phyloP scores from a whole-genome alignment of 2,113 vertebrate genomes.

The Sinocyclocheilus grahami region DNA sequence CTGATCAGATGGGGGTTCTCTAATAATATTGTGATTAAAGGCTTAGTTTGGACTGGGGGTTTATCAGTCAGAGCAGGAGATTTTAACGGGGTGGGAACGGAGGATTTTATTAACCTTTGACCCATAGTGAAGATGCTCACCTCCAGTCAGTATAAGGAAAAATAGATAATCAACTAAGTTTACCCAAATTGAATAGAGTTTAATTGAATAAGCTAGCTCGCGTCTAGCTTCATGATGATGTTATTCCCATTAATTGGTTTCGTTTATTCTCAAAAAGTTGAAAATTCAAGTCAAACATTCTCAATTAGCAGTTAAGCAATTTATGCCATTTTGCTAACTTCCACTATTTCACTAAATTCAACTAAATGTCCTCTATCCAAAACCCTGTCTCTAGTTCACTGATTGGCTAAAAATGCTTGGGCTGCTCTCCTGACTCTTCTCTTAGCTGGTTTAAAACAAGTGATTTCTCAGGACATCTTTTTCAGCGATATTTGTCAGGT shows the following conservation, averaged over 20 bases:
- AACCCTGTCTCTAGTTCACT: neutral
- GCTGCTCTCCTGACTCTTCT: neutral
- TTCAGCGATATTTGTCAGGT: neutral
- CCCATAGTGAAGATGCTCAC: constrained; percentile 30
- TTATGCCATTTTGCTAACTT: neutral
- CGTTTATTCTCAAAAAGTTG: neutral
- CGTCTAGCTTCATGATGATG: neutral
- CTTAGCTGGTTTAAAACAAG: neutral
- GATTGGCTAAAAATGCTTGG: neutral
- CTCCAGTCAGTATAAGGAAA: neutral
- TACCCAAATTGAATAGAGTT: constrained; percentile 16
- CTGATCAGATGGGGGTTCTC: constrained; percentile 61
- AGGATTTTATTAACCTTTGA: constrained; percentile 60
- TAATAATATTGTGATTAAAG: constrained; percentile 65
- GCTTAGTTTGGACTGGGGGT: constrained; percentile 63
- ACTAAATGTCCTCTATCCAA: neutral
- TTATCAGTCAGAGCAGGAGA: constrained; percentile 60
- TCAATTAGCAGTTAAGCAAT: neutral
- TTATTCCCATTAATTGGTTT: neutral
- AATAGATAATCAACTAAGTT: neutral
- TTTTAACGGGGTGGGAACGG: constrained; percentile 17
- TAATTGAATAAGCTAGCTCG: neutral
- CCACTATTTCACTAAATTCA: neutral
- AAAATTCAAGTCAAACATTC: neutral
- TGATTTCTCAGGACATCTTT: neutral